phyloP scores from a whole-genome alignment of 2,888 invertebrate genomes.

The Apotomis betuletana region DNA sequence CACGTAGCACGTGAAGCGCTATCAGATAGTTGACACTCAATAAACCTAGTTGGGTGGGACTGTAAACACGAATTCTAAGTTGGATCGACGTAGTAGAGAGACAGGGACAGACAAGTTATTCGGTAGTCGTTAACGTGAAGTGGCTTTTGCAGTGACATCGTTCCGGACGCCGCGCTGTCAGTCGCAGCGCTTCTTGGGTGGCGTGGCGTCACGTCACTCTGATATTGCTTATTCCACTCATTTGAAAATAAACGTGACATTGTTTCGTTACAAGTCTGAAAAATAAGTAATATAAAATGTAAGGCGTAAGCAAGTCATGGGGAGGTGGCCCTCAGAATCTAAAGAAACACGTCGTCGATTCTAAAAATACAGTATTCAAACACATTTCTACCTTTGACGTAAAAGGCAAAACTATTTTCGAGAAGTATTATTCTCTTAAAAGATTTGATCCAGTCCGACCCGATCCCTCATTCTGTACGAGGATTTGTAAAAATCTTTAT shows the following conservation, averaged over 20 bases:
- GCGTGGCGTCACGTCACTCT: constrained; percentile 42
- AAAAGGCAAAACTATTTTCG: no score
- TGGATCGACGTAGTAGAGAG: constrained; percentile 51
- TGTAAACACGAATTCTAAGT: constrained; percentile 51
- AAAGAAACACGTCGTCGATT: no score
- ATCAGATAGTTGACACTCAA: constrained; percentile 54
- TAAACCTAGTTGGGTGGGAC: constrained; percentile 58
- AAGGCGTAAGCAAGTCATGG: no score
- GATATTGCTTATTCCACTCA: constrained; percentile 25
- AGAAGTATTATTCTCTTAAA: no score
- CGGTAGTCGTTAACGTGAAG: constrained; percentile 53
- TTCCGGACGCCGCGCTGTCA: constrained; percentile 52
- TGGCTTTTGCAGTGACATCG: constrained; percentile 59
- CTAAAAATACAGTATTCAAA: no score
- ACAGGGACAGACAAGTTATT: constrained; percentile 50
- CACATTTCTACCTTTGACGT: no score
- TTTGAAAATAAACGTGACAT: constrained; percentile 11
- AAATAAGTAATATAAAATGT: not conserved
- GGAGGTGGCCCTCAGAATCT: no score
- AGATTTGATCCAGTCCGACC: no score
- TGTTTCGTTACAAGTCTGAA: not conserved
- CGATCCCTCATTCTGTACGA: no score
- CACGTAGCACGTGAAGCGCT: constrained; percentile 51
- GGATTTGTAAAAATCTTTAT: no score
- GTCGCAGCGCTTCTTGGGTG: constrained; percentile 52